A percentile compares a stretch with the other conserved stretches of the same genome.
Evolutionary conservation across 2,113 vertebrate species (phyloP).

Genomic region (Pleuronectes platessa): DNA sequence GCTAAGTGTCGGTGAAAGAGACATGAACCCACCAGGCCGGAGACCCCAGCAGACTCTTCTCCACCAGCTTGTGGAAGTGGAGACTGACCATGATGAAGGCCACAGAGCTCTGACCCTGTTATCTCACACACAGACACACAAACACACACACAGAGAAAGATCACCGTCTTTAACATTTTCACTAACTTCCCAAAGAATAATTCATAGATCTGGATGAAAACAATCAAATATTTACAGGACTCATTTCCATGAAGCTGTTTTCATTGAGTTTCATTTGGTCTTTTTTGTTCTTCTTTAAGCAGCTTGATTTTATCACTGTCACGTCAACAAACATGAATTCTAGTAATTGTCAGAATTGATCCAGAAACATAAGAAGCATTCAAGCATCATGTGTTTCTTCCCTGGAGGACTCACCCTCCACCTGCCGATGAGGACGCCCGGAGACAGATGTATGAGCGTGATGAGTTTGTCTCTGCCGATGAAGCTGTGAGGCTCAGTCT

Average conservation of each 20-base stretch:
- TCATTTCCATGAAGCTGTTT: too few species aligned
- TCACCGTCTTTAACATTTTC: too few species aligned
- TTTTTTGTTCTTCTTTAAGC: too few species aligned
- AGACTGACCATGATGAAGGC: constrained; percentile 69
- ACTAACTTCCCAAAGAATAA: too few species aligned
- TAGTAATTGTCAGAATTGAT: too few species aligned
- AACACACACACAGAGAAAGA: background rate
- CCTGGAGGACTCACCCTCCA: constrained; percentile 55
- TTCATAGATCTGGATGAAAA: too few species aligned
- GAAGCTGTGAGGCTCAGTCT: accelerated
- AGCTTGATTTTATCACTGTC: too few species aligned
- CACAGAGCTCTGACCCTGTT: constrained; percentile 6
- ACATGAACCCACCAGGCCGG: constrained; percentile 36
- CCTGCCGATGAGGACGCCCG: constrained; percentile 43
- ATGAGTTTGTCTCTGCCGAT: constrained; percentile 41
- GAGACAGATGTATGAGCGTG: constrained; percentile 4
- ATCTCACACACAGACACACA: background rate
- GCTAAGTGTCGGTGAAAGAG: background rate
- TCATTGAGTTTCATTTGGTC: too few species aligned
- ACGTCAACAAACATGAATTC: too few species aligned
- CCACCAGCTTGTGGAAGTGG: constrained; percentile 67
- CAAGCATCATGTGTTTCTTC: background rate
- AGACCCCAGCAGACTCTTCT: constrained; percentile 68
- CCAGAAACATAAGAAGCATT: too few species aligned
- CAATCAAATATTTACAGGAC: too few species aligned